phyloP scores from a whole-genome alignment of 2,888 invertebrate genomes.

The Polylopha cassiicola region DNA sequence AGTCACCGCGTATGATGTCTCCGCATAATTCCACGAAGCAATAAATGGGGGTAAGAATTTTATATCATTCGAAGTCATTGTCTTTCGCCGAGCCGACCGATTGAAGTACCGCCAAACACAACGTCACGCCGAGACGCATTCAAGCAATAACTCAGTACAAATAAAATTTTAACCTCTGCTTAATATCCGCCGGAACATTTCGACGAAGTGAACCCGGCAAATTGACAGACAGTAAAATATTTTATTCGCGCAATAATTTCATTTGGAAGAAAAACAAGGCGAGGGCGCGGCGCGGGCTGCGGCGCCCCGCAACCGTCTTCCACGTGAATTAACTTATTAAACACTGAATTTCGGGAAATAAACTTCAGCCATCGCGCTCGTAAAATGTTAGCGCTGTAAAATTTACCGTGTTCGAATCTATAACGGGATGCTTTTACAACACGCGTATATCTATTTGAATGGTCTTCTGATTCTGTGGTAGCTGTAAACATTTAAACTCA shows the following conservation, averaged over 20 bases:
- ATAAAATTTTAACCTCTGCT: constrained; percentile 76
- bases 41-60: constrained; percentile 54
- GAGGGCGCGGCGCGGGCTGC: constrained; percentile 30
- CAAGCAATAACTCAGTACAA: constrained; percentile 60
- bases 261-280: constrained; percentile 72
- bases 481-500: too few relatives aligned
- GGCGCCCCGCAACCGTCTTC: constrained; percentile 61
- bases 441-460: too few relatives aligned
- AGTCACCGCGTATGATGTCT: too few relatives aligned
- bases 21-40: constrained; percentile 34
- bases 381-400: constrained; percentile 41
- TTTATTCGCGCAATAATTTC: constrained; percentile 73
- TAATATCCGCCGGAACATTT: constrained; percentile 66
- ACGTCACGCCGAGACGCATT: constrained; percentile 50
- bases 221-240: constrained; percentile 77
- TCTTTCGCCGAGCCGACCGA: constrained; percentile 48
- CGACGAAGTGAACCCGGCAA: constrained; percentile 55
- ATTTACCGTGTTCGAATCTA: constrained; percentile 14
- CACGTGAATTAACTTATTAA: constrained; percentile 73
- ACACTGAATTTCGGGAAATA: constrained; percentile 58
- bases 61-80: constrained; percentile 65
- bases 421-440: constrained; percentile 3
- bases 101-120: constrained; percentile 55
- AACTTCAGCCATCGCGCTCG: constrained; percentile 52
- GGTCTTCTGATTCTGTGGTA: too few relatives aligned